Evolutionary conservation across 1,140 invertebrate species (phyloP).

Genomic region (Saccostrea cuccullata): DNA sequence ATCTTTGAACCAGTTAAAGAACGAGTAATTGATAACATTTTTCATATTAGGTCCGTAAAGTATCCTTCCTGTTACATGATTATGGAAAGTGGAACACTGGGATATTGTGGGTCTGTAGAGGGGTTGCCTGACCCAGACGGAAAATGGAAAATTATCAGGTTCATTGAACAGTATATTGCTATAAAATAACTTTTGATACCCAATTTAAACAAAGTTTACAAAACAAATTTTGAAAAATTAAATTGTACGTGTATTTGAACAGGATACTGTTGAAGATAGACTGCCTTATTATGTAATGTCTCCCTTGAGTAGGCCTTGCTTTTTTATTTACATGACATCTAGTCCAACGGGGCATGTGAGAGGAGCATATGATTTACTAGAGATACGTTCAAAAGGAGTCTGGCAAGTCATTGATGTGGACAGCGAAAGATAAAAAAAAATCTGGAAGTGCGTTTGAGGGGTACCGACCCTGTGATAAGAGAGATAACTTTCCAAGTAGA

Average conservation of each 20-base stretch:
- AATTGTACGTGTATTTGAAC: no score
- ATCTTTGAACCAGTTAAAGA: background rate
- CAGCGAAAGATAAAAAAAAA: background rate
- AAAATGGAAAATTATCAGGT: background rate
- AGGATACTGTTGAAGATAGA: no score
- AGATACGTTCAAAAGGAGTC: background rate
- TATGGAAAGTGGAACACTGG: background rate
- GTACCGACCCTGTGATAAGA: no score
- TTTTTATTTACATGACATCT: background rate
- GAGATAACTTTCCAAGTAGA: no score
- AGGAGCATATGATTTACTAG: background rate
- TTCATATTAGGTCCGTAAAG: background rate
- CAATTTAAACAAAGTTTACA: no score
- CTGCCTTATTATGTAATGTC: background rate
- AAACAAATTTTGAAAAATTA: no score
- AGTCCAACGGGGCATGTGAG: background rate
- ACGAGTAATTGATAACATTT: background rate
- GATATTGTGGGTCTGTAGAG: background rate
- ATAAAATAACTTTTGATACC: no score
- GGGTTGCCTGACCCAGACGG: background rate
- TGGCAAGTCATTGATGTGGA: background rate
- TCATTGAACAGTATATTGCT: no score
- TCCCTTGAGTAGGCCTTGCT: background rate
- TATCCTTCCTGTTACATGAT: background rate
- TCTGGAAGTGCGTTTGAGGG: no score